Evolutionary conservation across 2,888 invertebrate species (phyloP).

Genomic region (Caenorhabditis japonica): DNA sequence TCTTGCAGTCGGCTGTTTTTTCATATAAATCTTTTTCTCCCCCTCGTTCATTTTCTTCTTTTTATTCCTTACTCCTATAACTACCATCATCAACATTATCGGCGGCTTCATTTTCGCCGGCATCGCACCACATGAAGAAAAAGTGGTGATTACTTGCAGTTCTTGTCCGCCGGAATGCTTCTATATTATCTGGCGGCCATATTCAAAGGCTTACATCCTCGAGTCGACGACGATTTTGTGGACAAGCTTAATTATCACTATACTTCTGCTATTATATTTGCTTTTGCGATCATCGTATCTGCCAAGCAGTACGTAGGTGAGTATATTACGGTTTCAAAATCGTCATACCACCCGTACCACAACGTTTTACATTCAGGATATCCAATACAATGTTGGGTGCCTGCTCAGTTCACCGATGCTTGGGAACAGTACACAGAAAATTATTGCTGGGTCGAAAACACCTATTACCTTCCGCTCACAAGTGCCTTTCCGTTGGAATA

Average conservation of each 20-base stretch:
- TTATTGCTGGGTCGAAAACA: conserved; percentile 80
- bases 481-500: conserved; percentile 77
- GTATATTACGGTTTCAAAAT: conserved; percentile 12
- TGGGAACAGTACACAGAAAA: conserved; percentile 80
- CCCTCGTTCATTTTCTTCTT: not conserved
- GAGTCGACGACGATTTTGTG: conserved; percentile 78
- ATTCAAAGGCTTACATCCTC: conserved; percentile 77
- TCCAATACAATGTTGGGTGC: conserved; percentile 79
- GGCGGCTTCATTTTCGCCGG: conserved; percentile 1
- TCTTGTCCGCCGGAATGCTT: conserved; percentile 77
- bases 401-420: conserved; percentile 80
- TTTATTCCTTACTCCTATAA: conserved; percentile 6
- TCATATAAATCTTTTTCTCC: not conserved
- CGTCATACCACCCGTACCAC: too few relatives aligned
- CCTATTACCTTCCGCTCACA: conserved; percentile 79
- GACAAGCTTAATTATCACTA: conserved; percentile 77
- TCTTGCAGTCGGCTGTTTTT: conserved; percentile 16
- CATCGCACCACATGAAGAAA: conserved; percentile 12
- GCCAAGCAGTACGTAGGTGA: conserved; percentile 77
- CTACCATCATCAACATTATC: conserved; percentile 18
- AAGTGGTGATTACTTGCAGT: conserved; percentile 63
- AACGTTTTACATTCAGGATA: conserved; percentile 65
- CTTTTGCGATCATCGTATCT: conserved; percentile 78
- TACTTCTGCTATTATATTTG: conserved; percentile 78
- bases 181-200: conserved; percentile 77